Percentiles rank a stretch among this genome's conserved stretches.
phyloP scores from a whole-genome alignment of 1,140 invertebrate genomes.

The Littorina saxatilis region DNA sequence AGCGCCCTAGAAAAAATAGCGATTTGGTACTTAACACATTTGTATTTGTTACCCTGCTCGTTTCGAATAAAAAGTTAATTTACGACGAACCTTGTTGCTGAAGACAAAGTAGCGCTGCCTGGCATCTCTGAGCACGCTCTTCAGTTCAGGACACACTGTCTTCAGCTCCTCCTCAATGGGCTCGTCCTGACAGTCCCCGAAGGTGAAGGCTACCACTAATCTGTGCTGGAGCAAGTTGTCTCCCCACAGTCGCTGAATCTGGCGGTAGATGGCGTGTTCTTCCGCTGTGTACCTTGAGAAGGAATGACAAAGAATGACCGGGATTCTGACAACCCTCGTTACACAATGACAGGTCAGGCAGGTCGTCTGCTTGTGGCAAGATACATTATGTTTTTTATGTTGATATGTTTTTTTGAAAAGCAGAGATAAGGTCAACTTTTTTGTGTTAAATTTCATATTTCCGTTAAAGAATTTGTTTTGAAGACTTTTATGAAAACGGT shows the following conservation, averaged over 20 bases:
- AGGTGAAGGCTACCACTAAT: constrained; percentile 24
- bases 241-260: constrained; percentile 24
- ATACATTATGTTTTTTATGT: too few relatives aligned
- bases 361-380: too few relatives aligned
- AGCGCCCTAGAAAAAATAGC: neutral
- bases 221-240: neutral
- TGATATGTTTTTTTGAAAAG: too few relatives aligned
- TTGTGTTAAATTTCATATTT: too few relatives aligned
- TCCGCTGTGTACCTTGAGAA: constrained; percentile 16
- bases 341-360: too few relatives aligned
- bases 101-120: neutral
- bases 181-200: too few relatives aligned
- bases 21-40: neutral
- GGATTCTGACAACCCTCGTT: too few relatives aligned
- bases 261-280: constrained; percentile 27
- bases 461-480: too few relatives aligned
- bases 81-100: too few relatives aligned
- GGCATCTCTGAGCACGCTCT: neutral
- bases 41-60: neutral
- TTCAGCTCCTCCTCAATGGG: neutral
- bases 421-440: too few relatives aligned
- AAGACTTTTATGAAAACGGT: too few relatives aligned
- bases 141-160: neutral
- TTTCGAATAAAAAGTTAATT: neutral
- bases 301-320: too few relatives aligned